Percentiles rank a stretch among this genome's conserved stretches.
Evolutionary conservation across 2,888 invertebrate genomes (phyloP).

Genomic region (Chrysolina americana): DNA sequence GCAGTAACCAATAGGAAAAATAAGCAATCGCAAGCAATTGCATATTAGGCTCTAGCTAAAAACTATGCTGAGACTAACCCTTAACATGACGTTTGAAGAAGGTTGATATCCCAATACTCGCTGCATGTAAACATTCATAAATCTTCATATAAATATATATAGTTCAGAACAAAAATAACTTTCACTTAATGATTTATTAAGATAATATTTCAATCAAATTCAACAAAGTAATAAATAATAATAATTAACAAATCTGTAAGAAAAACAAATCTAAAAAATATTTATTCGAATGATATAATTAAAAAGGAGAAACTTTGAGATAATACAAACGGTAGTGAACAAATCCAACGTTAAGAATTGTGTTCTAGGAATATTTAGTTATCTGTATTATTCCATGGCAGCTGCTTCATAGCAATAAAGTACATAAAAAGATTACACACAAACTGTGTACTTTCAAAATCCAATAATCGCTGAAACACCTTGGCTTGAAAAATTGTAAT

Average conservation of each 20-base stretch:
- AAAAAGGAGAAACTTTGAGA: no score
- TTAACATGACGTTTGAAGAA: slow-evolving; percentile 67
- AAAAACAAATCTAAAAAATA: slow-evolving; percentile 58
- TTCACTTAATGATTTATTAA: slow-evolving; percentile 52
- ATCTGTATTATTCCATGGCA: no score
- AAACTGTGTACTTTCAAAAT: no score
- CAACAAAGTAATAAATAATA: slow-evolving; percentile 51
- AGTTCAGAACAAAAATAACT: slow-evolving; percentile 38
- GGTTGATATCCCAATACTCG: slow-evolving; percentile 67
- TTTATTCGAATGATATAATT: not conserved
- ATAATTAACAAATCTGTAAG: slow-evolving; percentile 49
- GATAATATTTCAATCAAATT: slow-evolving; percentile 57
- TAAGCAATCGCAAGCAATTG: slow-evolving; percentile 54
- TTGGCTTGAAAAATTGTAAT: no score
- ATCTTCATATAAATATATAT: slow-evolving; percentile 43
- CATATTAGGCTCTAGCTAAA: slow-evolving; percentile 56
- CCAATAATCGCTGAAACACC: no score
- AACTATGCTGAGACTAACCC: slow-evolving; percentile 65
- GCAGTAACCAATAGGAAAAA: slow-evolving; percentile 65
- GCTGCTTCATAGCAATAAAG: no score
- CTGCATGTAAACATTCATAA: slow-evolving; percentile 66
- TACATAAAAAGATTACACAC: no score
- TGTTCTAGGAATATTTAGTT: no score
- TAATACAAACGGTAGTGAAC: no score
- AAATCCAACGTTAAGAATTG: no score